phyloP scores from a whole-genome alignment of 2,113 vertebrate genomes.

The Cranoglanis bouderius region DNA sequence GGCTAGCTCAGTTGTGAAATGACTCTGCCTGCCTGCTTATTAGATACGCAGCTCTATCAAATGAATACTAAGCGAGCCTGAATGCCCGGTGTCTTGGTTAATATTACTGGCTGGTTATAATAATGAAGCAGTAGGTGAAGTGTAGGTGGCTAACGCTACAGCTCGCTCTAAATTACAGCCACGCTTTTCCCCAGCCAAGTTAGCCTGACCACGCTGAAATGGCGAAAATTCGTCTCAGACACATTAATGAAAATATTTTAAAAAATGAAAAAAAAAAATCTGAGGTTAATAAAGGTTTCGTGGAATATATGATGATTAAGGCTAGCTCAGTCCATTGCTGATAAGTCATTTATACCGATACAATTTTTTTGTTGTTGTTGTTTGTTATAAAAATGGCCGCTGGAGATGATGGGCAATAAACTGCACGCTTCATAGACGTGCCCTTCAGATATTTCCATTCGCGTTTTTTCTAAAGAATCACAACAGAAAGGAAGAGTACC shows the following conservation, averaged over 20 bases:
- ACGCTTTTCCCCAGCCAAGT: background rate
- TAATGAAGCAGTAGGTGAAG: too few species aligned
- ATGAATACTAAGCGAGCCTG: background rate
- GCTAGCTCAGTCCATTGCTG: background rate
- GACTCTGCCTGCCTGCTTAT: background rate
- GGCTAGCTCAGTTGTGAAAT: background rate
- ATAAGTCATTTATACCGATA: conserved; percentile 12
- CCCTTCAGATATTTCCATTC: background rate
- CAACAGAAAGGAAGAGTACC: background rate
- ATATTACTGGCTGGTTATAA: background rate
- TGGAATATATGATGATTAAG: too few species aligned
- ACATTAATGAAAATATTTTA: too few species aligned
- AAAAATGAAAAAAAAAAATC: background rate
- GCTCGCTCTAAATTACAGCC: background rate
- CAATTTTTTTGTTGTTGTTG: background rate
- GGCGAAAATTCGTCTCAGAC: too few species aligned
- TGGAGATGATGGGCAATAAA: background rate
- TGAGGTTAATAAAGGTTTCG: background rate
- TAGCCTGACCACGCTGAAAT: background rate
- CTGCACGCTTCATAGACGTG: background rate
- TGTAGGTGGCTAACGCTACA: background rate
- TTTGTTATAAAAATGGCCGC: conserved; percentile 52
- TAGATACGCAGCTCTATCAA: background rate
- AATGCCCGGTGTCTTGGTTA: background rate
- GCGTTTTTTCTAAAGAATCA: background rate